These are phyloP conservation scores for Echiichthys vipera DNA, from an alignment of 2,797 vertebrate genomes.

Conservation along the genomic window DNA sequence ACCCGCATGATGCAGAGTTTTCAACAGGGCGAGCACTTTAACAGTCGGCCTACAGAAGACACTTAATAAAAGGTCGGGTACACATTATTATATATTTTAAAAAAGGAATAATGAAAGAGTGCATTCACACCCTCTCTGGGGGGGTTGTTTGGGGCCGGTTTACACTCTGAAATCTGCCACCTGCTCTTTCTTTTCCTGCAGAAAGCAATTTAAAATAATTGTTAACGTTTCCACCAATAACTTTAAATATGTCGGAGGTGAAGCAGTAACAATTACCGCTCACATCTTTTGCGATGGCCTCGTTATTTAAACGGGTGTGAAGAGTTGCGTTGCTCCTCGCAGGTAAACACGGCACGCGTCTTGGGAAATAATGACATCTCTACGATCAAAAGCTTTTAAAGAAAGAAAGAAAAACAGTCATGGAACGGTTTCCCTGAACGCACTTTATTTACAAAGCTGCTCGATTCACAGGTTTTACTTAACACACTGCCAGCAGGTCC, in stretches of 20 bases:
- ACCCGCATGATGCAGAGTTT: slow-evolving; percentile 46
- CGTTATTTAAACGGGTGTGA: slow-evolving; percentile 68
- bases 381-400: slow-evolving; percentile 58
- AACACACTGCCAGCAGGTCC: slow-evolving; percentile 29
- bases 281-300: slow-evolving; percentile 45
- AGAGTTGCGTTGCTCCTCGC: slow-evolving; percentile 50
- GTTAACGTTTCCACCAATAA: slow-evolving; percentile 36
- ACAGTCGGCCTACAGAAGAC: slow-evolving; percentile 44
- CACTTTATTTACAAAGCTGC: slow-evolving; percentile 56
- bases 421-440: slow-evolving; percentile 29
- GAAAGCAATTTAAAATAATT: slow-evolving; percentile 62
- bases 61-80: slow-evolving; percentile 57
- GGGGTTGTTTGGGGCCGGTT: slow-evolving; percentile 26
- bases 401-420: neutral
- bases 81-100: slow-evolving; percentile 25
- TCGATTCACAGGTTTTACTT: slow-evolving; percentile 45
- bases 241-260: slow-evolving; percentile 58
- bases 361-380: slow-evolving; percentile 57
- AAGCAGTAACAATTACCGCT: slow-evolving; percentile 62
- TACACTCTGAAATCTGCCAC: slow-evolving; percentile 28
- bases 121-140: slow-evolving; percentile 25
- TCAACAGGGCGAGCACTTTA: slow-evolving; percentile 60
- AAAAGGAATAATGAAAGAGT: slow-evolving; percentile 19
- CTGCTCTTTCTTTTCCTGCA: slow-evolving; percentile 13
- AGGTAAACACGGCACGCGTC: slow-evolving; percentile 54